Evolutionary conservation across 2,888 invertebrate genomes (phyloP), one percentile per base, ranked within the genome.

Genomic region (Synanthedon vespiformis): DNA sequence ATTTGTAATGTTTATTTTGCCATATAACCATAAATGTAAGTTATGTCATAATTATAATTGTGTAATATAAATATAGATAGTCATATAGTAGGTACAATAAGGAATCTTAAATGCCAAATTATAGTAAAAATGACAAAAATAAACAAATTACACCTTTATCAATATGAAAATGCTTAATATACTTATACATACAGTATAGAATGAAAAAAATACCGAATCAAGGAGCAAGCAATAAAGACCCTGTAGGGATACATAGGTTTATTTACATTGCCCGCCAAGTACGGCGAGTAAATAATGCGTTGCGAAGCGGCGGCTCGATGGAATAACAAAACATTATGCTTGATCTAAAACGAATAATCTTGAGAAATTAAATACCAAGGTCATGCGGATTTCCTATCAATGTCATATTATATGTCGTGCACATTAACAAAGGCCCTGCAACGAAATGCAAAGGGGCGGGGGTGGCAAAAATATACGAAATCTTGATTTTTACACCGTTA

Each of bases 401-500:
- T 86, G 86, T 86, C 88, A 84, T 84, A 77, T 76, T 56, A 57
- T 55, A 57, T 80, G 80, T 81, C 81, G 80, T 84, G 86, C 82
- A 86, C 85, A 80, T 78, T 85, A 86, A 88, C 88, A 88, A 88
- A 87, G 88, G 80, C 85, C 82, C 81, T 84, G 86, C 86, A 86
- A 73, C 77, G 74, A 82, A 86, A 84, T 86, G 85, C 84, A 87
- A 84, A 84, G 87, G 88, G 88, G 85, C 86, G 86, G 88, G 88
- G 88, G 86, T 84, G 81, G 77, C 66, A 68, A 77, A 85, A 86
- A 86, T 86, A 80, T 74, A 71, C 72, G 72, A 80, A 80, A 74
- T 78, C 73, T 61, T 65, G 70, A 80, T 79, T 85, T 72, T 69
- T 77, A 84, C 75, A 69, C 67, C 77, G 79, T 77, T 78, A 72